Percentiles rank a stretch among this genome's conserved stretches.
phyloP scores from a whole-genome alignment of 2,113 vertebrate genomes.

The Oriolus oriolus region DNA sequence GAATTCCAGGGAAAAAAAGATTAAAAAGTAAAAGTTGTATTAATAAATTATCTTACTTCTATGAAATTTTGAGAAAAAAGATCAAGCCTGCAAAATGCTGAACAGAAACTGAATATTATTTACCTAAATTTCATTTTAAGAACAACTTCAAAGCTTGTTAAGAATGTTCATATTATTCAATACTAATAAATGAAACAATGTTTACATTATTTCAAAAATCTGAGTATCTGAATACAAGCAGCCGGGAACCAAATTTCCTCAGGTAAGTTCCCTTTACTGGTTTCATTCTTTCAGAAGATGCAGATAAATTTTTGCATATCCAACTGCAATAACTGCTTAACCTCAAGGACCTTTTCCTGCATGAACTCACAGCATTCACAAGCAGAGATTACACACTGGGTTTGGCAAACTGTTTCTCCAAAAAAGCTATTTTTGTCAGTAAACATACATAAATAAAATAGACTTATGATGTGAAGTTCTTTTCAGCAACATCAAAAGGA shows the following conservation, averaged over 20 bases:
- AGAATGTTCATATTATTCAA: not conserved
- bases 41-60: not conserved
- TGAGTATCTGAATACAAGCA: not conserved
- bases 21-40: not conserved
- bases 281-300: not conserved
- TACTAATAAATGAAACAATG: not conserved
- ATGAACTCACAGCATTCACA: not conserved
- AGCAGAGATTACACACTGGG: not conserved
- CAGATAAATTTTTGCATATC: not conserved
- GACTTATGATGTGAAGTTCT: not conserved
- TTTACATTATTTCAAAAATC: not conserved
- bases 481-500: not conserved
- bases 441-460: not conserved
- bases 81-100: not conserved
- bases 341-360: not conserved
- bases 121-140: not conserved
- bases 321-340: not conserved
- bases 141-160: not conserved
- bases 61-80: not conserved
- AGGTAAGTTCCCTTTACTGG: not conserved
- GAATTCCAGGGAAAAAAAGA: slow-evolving; percentile 10
- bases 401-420: not conserved
- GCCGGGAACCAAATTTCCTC: not conserved
- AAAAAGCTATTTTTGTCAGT: not conserved
- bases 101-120: not conserved